Evolutionary conservation across 1,140 invertebrate genomes (phyloP), one percentile per base, ranked within the genome.

Genomic region (Campoletis sonorensis): DNA sequence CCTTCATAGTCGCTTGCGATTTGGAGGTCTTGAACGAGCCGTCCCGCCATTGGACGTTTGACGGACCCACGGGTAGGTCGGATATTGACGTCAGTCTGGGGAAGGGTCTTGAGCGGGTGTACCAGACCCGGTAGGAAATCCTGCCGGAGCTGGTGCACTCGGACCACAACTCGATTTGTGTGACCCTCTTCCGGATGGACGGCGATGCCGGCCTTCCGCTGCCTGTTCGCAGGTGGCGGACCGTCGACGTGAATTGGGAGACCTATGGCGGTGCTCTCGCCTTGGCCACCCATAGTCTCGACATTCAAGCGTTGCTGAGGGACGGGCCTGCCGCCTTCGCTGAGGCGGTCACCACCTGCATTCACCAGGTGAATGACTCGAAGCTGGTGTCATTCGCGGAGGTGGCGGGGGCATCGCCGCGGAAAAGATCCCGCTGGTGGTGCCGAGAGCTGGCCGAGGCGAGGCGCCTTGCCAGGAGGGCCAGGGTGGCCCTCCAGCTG

Each of bases 11-110:
- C 71, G 71, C 71, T 45, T 26, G 7, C 8, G 49, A 70, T 4
- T 1, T 83, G 27, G 27, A 70, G 13, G 79, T 83, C 13, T 33
- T 83, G 68, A 83, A 83, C 64, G 49, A 73, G 21, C 82, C 79
- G 15, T 21, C 33, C 18, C 10, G 27, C 1, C 18, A 27, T 0
- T 81, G 67, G 30, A 81, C 82, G 16, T 83, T 79, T 23, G 33
- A 51, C 49, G 82, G 82, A n/a, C 71, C 82, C 5, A 33, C 21
- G 37, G 82, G 82, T 13, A n/a, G 73, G 71, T 80, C 78, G 27
- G 81, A 82, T 37, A 80, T 82, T 4, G 81, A 82, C 49, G 78
- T 80, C 16, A 71, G 45, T 13, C 51, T 82, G 45, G 51, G 49
- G 61, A 58, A 5, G 45, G 21, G 26, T 49, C 23, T 64, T 71